phyloP scores from a whole-genome alignment of 2,797 vertebrate genomes.

The Pantherophis alleghaniensis region DNA sequence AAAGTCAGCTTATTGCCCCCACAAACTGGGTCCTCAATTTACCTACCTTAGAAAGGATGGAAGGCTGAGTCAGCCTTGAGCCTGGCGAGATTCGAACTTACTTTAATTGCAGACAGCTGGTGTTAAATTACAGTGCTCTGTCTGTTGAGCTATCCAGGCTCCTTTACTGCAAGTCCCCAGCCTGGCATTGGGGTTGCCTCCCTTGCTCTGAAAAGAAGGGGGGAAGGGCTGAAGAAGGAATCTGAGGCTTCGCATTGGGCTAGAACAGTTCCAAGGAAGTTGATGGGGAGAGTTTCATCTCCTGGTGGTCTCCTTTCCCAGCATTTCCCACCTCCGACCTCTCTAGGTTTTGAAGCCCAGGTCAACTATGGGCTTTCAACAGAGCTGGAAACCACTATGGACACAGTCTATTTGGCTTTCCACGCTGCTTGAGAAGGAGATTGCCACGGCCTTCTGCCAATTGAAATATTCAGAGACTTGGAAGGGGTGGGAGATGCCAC shows the following conservation, averaged over 20 bases:
- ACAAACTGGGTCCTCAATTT: too few relatives aligned
- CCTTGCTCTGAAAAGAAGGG: background rate
- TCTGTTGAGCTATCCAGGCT: too few relatives aligned
- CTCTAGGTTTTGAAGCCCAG: background rate
- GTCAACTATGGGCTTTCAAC: background rate
- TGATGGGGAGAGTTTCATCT: background rate
- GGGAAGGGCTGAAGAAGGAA: background rate
- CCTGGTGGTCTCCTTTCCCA: background rate
- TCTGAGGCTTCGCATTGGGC: background rate
- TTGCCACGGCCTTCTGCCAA: background rate
- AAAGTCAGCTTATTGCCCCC: too few relatives aligned
- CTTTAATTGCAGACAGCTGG: too few relatives aligned
- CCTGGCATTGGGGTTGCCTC: too few relatives aligned
- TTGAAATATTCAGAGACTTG: too few relatives aligned
- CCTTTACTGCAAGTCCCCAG: too few relatives aligned
- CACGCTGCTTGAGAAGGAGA: background rate
- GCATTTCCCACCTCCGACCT: background rate
- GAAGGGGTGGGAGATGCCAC: too few relatives aligned
- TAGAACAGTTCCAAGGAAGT: background rate
- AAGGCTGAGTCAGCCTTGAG: too few relatives aligned
- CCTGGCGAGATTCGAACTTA: too few relatives aligned
- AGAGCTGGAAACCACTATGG: background rate
- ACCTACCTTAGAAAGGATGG: too few relatives aligned
- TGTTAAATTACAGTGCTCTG: too few relatives aligned
- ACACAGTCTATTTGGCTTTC: background rate